Conservation (phyloP, 2,797 vertebrate genomes). For the Rallus crepitans region DNA sequence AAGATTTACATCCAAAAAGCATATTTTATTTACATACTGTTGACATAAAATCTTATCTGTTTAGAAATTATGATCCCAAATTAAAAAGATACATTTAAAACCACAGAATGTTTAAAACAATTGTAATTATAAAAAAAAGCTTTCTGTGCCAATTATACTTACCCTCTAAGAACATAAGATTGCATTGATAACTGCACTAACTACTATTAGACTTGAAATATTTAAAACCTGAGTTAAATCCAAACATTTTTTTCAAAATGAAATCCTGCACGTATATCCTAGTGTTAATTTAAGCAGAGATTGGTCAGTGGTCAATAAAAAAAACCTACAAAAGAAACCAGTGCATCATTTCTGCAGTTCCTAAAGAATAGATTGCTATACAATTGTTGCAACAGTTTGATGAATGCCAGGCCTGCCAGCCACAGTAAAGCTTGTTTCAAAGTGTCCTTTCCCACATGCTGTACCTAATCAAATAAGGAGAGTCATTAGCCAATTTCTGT, state of each 20-base stretch:
- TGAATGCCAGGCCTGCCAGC: not conserved
- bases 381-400: not conserved
- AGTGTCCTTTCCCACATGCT: not conserved
- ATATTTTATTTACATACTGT: constrained; percentile 76
- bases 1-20: constrained; percentile 78
- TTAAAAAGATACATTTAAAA: constrained; percentile 57
- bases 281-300: constrained; percentile 6
- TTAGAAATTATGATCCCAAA: constrained; percentile 45
- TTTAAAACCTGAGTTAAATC: constrained; percentile 71
- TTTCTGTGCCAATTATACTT: constrained; percentile 49
- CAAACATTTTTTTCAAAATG: not conserved
- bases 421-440: not conserved
- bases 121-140: constrained; percentile 60
- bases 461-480: not conserved
- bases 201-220: constrained; percentile 55
- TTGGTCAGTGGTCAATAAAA: constrained; percentile 45
- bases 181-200: constrained; percentile 74
- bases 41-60: constrained; percentile 47
- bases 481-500: not conserved
- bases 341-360: constrained; percentile 22
- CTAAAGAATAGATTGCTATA: not conserved
- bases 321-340: not conserved
- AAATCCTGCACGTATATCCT: not conserved
- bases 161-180: constrained; percentile 62
- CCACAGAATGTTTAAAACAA: constrained; percentile 24